These are phyloP conservation scores for Falco peregrinus DNA, from an alignment of 2,797 vertebrate species.

Conservation along the genomic window DNA sequence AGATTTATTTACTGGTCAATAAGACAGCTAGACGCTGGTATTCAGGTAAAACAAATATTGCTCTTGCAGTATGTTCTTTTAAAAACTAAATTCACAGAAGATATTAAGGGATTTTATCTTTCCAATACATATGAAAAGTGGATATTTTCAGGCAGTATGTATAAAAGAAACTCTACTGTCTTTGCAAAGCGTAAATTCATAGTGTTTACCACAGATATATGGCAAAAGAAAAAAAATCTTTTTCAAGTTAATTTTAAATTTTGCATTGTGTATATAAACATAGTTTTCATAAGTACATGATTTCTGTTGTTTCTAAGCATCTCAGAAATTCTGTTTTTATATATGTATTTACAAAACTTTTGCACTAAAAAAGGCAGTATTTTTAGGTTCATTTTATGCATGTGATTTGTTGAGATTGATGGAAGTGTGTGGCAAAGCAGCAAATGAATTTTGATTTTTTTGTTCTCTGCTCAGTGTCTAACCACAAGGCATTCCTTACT, in stretches of 20 bases:
- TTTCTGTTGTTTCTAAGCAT: background rate
- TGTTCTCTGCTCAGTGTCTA: background rate
- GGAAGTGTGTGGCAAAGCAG: background rate
- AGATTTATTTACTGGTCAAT: constrained; percentile 85
- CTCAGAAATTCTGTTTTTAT: background rate
- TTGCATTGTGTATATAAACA: background rate
- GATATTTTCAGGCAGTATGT: background rate
- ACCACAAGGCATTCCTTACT: background rate
- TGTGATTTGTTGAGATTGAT: background rate
- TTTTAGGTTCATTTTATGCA: background rate
- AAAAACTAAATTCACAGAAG: background rate
- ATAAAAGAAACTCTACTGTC: background rate
- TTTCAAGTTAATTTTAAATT: background rate
- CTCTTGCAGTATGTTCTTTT: background rate
- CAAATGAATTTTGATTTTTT: background rate
- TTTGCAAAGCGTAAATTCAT: background rate
- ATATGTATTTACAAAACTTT: background rate
- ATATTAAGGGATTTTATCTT: background rate
- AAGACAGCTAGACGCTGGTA: constrained; percentile 79
- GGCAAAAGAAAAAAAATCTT: background rate
- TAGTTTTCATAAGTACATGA: background rate
- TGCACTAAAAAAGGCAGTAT: background rate
- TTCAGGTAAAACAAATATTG: constrained; percentile 76
- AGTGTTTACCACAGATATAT: background rate
- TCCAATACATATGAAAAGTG: background rate